Conservation (phyloP, 2,113 vertebrate species). For the Cebus imitator region DNA sequence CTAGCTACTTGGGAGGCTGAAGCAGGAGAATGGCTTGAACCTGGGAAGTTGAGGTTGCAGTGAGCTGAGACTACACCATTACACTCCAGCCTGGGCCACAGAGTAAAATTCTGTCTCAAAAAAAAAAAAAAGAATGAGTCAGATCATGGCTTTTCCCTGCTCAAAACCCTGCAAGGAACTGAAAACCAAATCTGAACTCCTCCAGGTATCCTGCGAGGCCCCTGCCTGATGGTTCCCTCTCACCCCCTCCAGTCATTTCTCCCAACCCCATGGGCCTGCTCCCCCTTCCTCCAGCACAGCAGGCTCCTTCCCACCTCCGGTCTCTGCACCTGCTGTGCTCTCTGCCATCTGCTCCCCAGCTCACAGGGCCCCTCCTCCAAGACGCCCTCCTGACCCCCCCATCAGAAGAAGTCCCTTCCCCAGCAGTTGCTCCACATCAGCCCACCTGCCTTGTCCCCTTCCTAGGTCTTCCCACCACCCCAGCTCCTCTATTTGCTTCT, state of each 20-base stretch:
- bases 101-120: too few species aligned
- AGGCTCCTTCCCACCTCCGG: background rate
- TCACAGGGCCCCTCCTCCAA: accelerated
- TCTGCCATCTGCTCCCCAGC: background rate
- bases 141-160: background rate
- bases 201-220: background rate
- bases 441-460: background rate
- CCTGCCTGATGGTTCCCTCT: background rate
- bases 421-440: background rate
- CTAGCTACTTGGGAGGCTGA: too few species aligned
- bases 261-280: background rate
- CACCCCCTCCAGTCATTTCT: background rate
- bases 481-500: background rate
- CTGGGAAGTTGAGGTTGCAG: too few species aligned
- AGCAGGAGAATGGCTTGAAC: too few species aligned
- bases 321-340: background rate
- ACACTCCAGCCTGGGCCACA: too few species aligned
- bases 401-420: background rate
- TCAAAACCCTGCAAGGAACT: background rate
- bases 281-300: background rate
- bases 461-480: background rate
- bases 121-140: too few species aligned
- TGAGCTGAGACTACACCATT: too few species aligned
- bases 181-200: background rate
- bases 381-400: background rate